Base-by-base conservation (phyloP, 2,888 invertebrate genomes). In the Macaria notata region DNA sequence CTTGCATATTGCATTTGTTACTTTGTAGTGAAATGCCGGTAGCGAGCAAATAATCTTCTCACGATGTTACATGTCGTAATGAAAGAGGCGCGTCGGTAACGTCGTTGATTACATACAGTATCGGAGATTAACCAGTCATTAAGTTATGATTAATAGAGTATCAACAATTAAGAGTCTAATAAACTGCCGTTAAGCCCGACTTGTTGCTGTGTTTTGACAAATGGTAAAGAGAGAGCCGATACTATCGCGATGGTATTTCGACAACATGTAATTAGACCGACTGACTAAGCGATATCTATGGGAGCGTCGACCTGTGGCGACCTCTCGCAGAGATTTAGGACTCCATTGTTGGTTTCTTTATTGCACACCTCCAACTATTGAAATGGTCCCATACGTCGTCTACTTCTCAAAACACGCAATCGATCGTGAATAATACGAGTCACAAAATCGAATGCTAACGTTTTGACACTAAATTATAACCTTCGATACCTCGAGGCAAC, bases 271-370 rank as follows among this genome's bases (percentile, higher is more conserved):
- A 84, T 84, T 83, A 83, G 79, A 75, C 56, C 70, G 72, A 62
- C 83, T 84, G 83, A 84, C 83, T 79, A 77, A 79, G 83, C 83
- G 71, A 66, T 79, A 83, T 83, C 77, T 78, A 78, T 79, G 78
- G 76, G 78, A 78, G 73, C 78, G 73, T 70, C 70, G 73, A 59
- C 72, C 73, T 68, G 63, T 38, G 6, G 38, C 72, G 71, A 75
- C 79, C 74, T 68, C 71, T 67, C 62, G 52, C 63, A 19, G 64
- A 73, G 75, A 81, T 81, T 79, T 79, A 81, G 75, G 66, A 68
- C 70, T 65, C 75, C 72, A 79, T 81, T 79, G 77, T 79, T 63
- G 67, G 70, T 72, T 79, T 75, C 76, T 80, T 78, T 80, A 78
- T 73, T 69, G 76, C 76, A 71, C 72, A 70, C 74, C 65, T 70